Evolutionary conservation across 2,113 vertebrate genomes (phyloP).

Genomic region (Tachysurus fulvidraco): DNA sequence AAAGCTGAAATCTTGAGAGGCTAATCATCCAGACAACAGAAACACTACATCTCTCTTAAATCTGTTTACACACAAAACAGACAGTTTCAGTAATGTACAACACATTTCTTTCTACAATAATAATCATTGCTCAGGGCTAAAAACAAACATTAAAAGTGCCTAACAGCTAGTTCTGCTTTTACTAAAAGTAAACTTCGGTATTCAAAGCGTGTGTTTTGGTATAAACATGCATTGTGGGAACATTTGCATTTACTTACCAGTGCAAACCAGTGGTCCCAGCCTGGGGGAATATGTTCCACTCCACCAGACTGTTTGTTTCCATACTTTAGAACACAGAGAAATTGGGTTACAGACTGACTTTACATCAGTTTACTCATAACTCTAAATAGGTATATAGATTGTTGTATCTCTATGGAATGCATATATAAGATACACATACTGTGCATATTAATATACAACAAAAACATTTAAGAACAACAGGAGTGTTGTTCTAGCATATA

Average conservation of each 20-base stretch:
- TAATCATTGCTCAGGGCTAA: background rate
- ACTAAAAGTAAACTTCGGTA: conserved; percentile 15
- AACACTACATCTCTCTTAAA: background rate
- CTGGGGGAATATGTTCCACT: conserved; percentile 85
- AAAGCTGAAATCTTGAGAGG: background rate
- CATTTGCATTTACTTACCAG: conserved; percentile 76
- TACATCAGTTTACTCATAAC: background rate
- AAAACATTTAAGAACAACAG: background rate
- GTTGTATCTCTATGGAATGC: background rate
- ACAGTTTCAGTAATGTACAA: background rate
- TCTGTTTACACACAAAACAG: background rate
- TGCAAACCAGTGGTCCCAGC: conserved; percentile 94
- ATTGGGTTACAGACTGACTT: conserved; percentile 6
- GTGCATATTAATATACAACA: background rate
- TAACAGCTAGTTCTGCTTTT: background rate
- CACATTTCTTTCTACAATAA: background rate
- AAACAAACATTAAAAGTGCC: conserved; percentile 14
- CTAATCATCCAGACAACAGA: background rate
- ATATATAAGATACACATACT: background rate
- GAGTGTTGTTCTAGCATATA: background rate
- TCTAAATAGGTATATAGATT: background rate
- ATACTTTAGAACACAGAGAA: conserved; percentile 76
- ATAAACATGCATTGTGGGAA: background rate
- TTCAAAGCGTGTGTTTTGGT: background rate
- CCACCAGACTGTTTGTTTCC: conserved; percentile 87